A percentile compares a stretch with the other conserved stretches of the same genome.
phyloP scores from a whole-genome alignment of 2,797 vertebrate genomes.

The Leptodactylus fallax region DNA sequence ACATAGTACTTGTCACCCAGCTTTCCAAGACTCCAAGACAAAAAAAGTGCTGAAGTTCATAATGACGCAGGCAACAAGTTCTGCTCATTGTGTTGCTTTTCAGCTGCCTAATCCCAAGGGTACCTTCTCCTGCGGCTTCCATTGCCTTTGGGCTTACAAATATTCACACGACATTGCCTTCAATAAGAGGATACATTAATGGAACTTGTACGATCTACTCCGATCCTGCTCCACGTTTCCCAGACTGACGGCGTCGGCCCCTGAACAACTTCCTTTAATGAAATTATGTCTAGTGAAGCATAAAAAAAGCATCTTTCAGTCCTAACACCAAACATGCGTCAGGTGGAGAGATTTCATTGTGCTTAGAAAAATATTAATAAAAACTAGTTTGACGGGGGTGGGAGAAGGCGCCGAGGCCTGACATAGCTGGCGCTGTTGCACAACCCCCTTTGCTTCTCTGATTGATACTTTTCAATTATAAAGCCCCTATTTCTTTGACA shows the following conservation, averaged over 20 bases:
- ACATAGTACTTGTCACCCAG: background rate
- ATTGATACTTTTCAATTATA: constrained; percentile 99
- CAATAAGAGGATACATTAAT: constrained; percentile 39
- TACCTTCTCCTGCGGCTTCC: background rate
- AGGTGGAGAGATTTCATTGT: constrained; percentile 51
- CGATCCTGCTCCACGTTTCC: constrained; percentile 52
- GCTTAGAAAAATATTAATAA: constrained; percentile 57
- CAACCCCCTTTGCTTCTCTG: constrained; percentile 89
- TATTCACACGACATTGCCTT: constrained; percentile 34
- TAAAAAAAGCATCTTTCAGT: constrained; percentile 62
- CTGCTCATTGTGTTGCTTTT: background rate
- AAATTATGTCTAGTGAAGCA: constrained; percentile 59
- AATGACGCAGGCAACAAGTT: background rate
- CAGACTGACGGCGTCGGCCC: constrained; percentile 17
- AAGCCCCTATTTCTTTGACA: constrained; percentile 90
- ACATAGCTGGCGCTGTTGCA: constrained; percentile 68
- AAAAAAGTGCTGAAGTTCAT: too few relatives aligned
- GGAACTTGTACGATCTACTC: constrained; percentile 47
- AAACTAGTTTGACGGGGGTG: background rate
- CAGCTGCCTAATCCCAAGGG: background rate
- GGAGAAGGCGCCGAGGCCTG: constrained; percentile 30
- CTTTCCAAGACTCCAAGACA: too few relatives aligned
- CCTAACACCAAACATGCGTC: constrained; percentile 53
- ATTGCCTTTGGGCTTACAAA: background rate
- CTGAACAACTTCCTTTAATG: constrained; percentile 40